phyloP scores from a whole-genome alignment of 2,113 vertebrate genomes.

The Phylloscopus trochilus region DNA sequence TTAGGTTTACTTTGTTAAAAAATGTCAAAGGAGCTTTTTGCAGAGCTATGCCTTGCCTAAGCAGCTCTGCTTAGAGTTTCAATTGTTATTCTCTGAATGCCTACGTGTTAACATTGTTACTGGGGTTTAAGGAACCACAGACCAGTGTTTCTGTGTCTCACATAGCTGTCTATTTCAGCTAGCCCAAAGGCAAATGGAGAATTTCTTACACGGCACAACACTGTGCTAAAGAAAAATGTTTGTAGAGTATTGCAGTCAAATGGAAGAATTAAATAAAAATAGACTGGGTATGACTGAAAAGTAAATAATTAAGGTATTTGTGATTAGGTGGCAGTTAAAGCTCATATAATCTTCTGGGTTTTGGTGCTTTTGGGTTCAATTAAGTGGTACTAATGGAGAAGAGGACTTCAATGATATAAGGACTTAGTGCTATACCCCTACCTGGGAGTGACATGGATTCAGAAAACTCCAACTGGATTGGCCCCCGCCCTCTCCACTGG shows the following conservation, averaged over 20 bases:
- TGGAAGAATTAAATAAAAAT: not conserved
- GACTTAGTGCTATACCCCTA: not conserved
- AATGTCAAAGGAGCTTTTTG: not conserved
- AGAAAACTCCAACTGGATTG: not conserved
- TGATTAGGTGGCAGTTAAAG: not conserved
- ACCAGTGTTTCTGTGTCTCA: not conserved
- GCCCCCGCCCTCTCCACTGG: accelerated
- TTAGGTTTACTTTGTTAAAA: not conserved
- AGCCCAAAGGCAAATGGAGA: not conserved
- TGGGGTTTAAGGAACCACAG: not conserved
- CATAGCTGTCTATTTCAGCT: not conserved
- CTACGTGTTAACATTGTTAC: not conserved
- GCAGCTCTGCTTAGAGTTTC: not conserved
- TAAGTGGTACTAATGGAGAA: not conserved
- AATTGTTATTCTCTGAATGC: not conserved
- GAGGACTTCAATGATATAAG: not conserved
- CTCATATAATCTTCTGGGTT: not conserved
- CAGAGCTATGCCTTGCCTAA: not conserved
- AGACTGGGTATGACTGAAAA: not conserved
- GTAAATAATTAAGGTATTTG: not conserved
- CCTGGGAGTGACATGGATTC: not conserved
- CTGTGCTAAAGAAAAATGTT: not conserved
- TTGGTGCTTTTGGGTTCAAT: not conserved
- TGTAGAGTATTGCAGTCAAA: not conserved
- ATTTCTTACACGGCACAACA: not conserved